A percentile compares a stretch with the other conserved stretches of the same genome.
phyloP scores from a whole-genome alignment of 2,888 invertebrate genomes.

The Polydrusus tereticollis region DNA sequence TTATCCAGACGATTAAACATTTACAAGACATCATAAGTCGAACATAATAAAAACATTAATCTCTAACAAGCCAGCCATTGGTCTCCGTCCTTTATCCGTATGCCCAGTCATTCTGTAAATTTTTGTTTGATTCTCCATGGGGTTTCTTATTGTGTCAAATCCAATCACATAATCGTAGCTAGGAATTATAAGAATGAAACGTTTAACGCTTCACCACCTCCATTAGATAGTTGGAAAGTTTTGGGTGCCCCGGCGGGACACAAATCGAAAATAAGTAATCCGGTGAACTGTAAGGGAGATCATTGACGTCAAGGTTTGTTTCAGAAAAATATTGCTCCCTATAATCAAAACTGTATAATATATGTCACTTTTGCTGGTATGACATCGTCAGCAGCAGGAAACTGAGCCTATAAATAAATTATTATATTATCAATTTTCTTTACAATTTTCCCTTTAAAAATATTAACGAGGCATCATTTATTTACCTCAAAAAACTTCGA shows the following conservation, averaged over 20 bases:
- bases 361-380: too few species aligned
- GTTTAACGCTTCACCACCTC: slow-evolving; percentile 38
- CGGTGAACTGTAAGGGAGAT: background rate
- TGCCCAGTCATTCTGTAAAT: slow-evolving; percentile 42
- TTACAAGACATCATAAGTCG: slow-evolving; percentile 21
- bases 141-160: slow-evolving; percentile 40
- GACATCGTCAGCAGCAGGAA: too few species aligned
- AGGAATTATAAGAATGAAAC: slow-evolving; percentile 26
- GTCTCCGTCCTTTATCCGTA: slow-evolving; percentile 17
- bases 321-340: too few species aligned
- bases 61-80: slow-evolving; percentile 30
- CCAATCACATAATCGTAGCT: slow-evolving; percentile 32
- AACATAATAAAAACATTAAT: slow-evolving; percentile 38
- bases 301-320: too few species aligned
- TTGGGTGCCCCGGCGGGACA: slow-evolving; percentile 1
- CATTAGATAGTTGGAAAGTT: slow-evolving; percentile 19
- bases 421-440: slow-evolving; percentile 1
- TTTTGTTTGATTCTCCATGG: slow-evolving; percentile 42
- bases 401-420: background rate
- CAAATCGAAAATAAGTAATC: background rate
- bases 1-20: slow-evolving; percentile 38
- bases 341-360: too few species aligned
- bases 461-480: slow-evolving; percentile 20
- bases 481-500: slow-evolving; percentile 33
- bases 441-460: background rate